Evolutionary conservation across 2,888 invertebrate genomes (phyloP).

Genomic region (Lapara coniferarum): DNA sequence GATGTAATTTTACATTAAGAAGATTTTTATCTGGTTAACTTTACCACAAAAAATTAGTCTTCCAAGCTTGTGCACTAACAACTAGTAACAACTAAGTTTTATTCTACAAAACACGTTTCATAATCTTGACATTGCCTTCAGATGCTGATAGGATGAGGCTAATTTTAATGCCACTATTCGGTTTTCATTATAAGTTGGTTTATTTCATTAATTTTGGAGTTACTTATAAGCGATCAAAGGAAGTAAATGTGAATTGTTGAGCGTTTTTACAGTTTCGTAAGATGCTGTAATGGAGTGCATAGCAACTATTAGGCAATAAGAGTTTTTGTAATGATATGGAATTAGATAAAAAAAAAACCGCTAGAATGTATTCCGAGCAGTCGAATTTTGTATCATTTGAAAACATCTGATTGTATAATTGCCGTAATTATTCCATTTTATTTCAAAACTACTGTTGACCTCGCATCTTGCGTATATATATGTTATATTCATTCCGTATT

Average conservation of each 20-base stretch:
- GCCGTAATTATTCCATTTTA: not conserved
- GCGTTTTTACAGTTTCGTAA: not conserved
- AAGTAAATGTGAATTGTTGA: not conserved
- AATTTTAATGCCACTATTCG: constrained; percentile 2
- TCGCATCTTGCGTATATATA: constrained; percentile 6
- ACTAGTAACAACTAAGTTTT: not conserved
- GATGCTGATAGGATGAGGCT: constrained; percentile 18
- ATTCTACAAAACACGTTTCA: not conserved
- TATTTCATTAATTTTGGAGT: not conserved
- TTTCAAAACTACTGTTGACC: not conserved
- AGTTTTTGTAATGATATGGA: not conserved
- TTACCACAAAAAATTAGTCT: not conserved
- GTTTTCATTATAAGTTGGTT: not conserved
- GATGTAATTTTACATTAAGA: no score
- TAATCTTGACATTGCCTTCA: constrained; percentile 12
- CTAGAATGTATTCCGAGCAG: not conserved
- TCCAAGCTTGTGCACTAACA: not conserved
- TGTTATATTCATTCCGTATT: not conserved
- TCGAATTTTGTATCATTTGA: not conserved
- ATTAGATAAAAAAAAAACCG: not conserved
- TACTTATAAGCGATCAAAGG: not conserved
- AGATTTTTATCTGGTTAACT: not conserved
- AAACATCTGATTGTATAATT: not conserved
- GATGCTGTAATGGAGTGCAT: not conserved
- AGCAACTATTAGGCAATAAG: constrained; percentile 9